These are phyloP conservation scores for Coptodon rendalli DNA, from an alignment of 2,113 vertebrate species.

Conservation along the genomic window DNA sequence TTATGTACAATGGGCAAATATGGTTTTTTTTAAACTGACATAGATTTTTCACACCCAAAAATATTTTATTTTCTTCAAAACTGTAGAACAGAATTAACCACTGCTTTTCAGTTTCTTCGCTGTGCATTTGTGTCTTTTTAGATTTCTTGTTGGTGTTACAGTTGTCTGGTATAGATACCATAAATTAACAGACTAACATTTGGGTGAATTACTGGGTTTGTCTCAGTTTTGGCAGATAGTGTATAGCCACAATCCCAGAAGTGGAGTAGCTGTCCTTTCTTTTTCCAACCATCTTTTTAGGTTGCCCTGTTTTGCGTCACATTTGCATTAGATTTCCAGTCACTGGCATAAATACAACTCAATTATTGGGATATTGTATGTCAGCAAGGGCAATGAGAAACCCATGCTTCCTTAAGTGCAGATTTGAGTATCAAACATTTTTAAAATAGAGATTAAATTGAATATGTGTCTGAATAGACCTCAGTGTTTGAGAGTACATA, in stretches of 20 bases:
- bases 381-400: slow-evolving; percentile 46
- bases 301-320: slow-evolving; percentile 67
- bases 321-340: slow-evolving; percentile 67
- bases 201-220: slow-evolving; percentile 66
- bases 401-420: slow-evolving; percentile 11
- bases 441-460: not conserved
- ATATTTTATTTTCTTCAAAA: not conserved
- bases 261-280: slow-evolving; percentile 49
- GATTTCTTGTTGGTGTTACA: slow-evolving; percentile 28
- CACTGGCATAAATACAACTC: slow-evolving; percentile 56
- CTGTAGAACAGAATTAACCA: not conserved
- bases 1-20: not conserved
- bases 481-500: not conserved
- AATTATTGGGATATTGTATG: slow-evolving; percentile 19
- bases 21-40: not conserved
- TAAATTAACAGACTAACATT: slow-evolving; percentile 64
- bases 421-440: not conserved
- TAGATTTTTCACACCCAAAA: not conserved
- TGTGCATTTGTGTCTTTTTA: not conserved
- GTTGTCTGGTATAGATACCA: slow-evolving; percentile 54
- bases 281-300: slow-evolving; percentile 73
- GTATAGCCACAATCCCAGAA: slow-evolving; percentile 60
- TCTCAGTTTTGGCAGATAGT: slow-evolving; percentile 61
- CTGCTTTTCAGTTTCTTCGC: not conserved
- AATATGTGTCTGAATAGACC: not conserved